Evolutionary conservation across 2,888 invertebrate species (phyloP).

Genomic region (Hyles lineata): DNA sequence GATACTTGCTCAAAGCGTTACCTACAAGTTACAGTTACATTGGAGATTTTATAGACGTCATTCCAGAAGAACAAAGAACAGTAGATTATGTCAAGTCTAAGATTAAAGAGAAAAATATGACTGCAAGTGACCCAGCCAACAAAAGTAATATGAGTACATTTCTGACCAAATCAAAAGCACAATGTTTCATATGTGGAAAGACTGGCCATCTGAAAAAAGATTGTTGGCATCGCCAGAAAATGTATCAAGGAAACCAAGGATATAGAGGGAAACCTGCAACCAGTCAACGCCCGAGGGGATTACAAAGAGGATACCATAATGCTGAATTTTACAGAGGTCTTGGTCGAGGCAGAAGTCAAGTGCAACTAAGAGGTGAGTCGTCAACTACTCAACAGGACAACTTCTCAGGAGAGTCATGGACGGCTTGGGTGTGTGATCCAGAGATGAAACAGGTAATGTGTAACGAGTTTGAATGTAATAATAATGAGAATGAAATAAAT

Average conservation of each 20-base stretch:
- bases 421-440: constrained; percentile 39
- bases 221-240: constrained; percentile 35
- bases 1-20: constrained; percentile 44
- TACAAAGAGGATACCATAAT: too few species aligned
- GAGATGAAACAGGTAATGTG: constrained; percentile 34
- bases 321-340: constrained; percentile 34
- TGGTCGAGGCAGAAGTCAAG: constrained; percentile 38
- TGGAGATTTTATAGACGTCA: constrained; percentile 46
- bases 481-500: not conserved
- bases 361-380: constrained; percentile 36
- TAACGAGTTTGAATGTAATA: not conserved
- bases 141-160: constrained; percentile 42
- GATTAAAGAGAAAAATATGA: constrained; percentile 45
- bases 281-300: too few species aligned
- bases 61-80: constrained; percentile 47
- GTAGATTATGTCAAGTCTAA: constrained; percentile 42
- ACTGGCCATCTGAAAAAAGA: constrained; percentile 43
- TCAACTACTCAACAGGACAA: constrained; percentile 21
- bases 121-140: constrained; percentile 32
- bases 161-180: constrained; percentile 34
- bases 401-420: constrained; percentile 39
- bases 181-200: constrained; percentile 44
- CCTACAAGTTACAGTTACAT: constrained; percentile 47
- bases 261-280: too few species aligned
- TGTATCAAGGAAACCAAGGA: constrained; percentile 18